Evolutionary conservation across 1,140 invertebrate genomes (phyloP).

Genomic region (Stenopsyche tienmushanensis): DNA sequence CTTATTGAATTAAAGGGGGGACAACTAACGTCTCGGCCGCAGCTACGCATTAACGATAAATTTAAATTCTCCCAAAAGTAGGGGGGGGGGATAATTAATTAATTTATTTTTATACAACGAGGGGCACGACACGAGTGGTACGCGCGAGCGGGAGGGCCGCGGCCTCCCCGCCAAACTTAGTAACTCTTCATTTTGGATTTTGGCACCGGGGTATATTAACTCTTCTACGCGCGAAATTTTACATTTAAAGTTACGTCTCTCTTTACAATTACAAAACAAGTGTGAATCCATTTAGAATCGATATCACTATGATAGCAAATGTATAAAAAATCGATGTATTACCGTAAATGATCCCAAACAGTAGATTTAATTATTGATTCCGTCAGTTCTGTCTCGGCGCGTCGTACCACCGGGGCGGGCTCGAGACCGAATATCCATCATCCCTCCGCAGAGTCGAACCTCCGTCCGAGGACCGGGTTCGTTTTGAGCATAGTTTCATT

Average conservation of each 20-base stretch:
- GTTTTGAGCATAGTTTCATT: slow-evolving; percentile 40
- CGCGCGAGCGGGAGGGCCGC: slow-evolving; percentile 16
- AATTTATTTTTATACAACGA: too few species aligned
- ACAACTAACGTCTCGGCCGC: slow-evolving; percentile 36
- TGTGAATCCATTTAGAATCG: slow-evolving; percentile 37
- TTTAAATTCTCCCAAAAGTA: slow-evolving; percentile 8
- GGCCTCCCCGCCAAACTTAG: slow-evolving; percentile 30
- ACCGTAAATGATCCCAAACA: slow-evolving; percentile 43
- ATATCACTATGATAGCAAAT: slow-evolving; percentile 36
- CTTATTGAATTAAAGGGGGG: slow-evolving; percentile 38
- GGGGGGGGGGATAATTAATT: too few species aligned
- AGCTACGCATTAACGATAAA: slow-evolving; percentile 13
- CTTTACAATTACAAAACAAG: slow-evolving; percentile 32
- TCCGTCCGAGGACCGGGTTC: slow-evolving; percentile 37
- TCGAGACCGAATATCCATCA: background rate
- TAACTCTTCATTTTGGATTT: slow-evolving; percentile 41
- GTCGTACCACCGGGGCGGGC: slow-evolving; percentile 16
- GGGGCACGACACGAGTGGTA: too few species aligned
- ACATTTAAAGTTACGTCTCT: slow-evolving; percentile 1
- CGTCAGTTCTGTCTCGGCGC: slow-evolving; percentile 29
- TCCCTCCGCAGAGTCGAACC: slow-evolving; percentile 26
- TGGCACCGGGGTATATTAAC: slow-evolving; percentile 36
- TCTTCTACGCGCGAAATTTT: slow-evolving; percentile 29
- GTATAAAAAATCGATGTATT: slow-evolving; percentile 42
- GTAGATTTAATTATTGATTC: slow-evolving; percentile 41